Base-by-base conservation (phyloP, 2,113 vertebrate species). In the Anoplopoma fimbria region DNA sequence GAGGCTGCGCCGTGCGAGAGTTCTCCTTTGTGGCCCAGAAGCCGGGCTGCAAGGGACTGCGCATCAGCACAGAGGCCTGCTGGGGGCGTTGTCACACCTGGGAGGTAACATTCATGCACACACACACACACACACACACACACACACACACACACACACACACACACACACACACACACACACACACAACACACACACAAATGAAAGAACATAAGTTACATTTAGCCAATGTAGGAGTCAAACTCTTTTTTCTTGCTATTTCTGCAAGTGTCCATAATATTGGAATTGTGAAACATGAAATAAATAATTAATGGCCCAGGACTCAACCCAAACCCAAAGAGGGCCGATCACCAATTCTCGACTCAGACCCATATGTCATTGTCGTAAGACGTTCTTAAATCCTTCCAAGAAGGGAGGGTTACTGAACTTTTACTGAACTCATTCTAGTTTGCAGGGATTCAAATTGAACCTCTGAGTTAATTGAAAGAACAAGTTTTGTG, bases 81-180 rank as follows among this genome's bases (percentile, higher is more conserved):
- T 96, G 95, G 95, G 95, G 94, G 57, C 92, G 94, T 84, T 96
- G 95, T 79, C 92, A 95, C 80, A 96, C 95, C 75, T 95, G 95
- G 95, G 95, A 96, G 95, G 95, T 95, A 90, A 34, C 27, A 0
- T 10, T 8, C 19, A 47, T 9, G 67, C 29, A 67, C 25, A 27
- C n/a, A n/a, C 49, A 33, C 10, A 27, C 29, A 17, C 27, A 58
- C 45, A n/a, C 15, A 60, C 34, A 27, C 21, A 65, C 33, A 65
- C 60, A 67, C 25, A 51, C 34, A 33, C 40, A 71, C 70, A 42
- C 31, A 31, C 45, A 31, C 17, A 23, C 60, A 34, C 31, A 23
- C 27, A 57, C 33, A 69, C 27, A 62, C 25, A 31, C 23, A 27
- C 57, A 47, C 13, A 33, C 27, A 36, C 31, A 63, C 47, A 70